These are phyloP conservation scores for Ormyrus thymus DNA, from an alignment of 2,888 invertebrate genomes.

Conservation along the genomic window DNA sequence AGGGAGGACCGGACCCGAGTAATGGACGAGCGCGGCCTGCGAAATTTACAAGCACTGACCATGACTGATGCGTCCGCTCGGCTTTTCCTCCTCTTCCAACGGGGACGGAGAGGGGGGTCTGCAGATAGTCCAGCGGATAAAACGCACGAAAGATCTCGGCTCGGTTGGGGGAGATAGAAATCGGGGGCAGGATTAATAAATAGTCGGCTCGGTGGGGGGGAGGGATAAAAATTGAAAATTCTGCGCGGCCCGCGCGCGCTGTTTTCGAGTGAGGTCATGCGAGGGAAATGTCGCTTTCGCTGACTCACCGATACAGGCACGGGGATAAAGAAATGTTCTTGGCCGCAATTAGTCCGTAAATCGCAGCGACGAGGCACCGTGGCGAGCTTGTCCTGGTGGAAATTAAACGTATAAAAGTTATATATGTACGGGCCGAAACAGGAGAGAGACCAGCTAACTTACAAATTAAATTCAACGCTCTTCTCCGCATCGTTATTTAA, in stretches of 20 bases:
- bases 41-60: conserved; percentile 33
- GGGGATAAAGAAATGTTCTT: too few species aligned
- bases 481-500: too few species aligned
- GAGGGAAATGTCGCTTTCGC: not conserved
- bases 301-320: too few species aligned
- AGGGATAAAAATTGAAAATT: conserved; percentile 30
- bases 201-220: not conserved
- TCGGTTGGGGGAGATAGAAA: conserved; percentile 19
- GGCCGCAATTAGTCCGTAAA: too few species aligned
- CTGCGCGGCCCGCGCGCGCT: not conserved
- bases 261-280: not conserved
- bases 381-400: too few species aligned
- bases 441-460: too few species aligned
- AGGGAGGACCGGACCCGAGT: not conserved
- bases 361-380: too few species aligned
- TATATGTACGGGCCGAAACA: too few species aligned
- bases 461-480: too few species aligned
- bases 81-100: not conserved
- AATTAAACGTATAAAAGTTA: too few species aligned
- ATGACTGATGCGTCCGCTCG: conserved; percentile 46
- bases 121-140: conserved; percentile 22
- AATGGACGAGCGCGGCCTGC: conserved; percentile 32
- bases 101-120: too few species aligned
- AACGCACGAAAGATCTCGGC: conserved; percentile 8
- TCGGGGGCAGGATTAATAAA: conserved; percentile 44